Conservation (phyloP, 2,888 invertebrate genomes). For the Polydrusus tereticollis region DNA sequence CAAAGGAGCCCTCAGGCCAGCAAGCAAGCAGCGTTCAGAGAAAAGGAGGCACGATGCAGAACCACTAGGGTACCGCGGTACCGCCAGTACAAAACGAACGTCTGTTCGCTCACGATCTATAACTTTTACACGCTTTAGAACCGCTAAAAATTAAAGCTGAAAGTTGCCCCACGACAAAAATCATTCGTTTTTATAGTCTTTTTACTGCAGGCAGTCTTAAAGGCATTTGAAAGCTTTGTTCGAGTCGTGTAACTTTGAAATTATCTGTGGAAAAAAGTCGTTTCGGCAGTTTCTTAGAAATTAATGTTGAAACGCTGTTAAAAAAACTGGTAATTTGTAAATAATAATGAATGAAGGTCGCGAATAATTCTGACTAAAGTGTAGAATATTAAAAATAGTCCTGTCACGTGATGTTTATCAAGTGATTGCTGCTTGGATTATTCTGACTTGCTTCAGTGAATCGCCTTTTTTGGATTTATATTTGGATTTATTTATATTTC, state of each 20-base stretch:
- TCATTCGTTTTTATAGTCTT: slow-evolving; percentile 22
- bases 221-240: slow-evolving; percentile 17
- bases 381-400: slow-evolving; percentile 24
- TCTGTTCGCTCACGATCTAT: slow-evolving; percentile 31
- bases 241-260: not conserved
- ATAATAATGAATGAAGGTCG: slow-evolving; percentile 21
- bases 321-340: not conserved
- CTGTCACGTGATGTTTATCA: slow-evolving; percentile 24
- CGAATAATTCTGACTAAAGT: slow-evolving; percentile 2
- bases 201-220: slow-evolving; percentile 14
- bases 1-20: slow-evolving; percentile 41
- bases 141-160: slow-evolving; percentile 23
- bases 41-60: slow-evolving; percentile 38
- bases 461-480: slow-evolving; percentile 29
- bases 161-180: slow-evolving; percentile 36
- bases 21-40: slow-evolving; percentile 33
- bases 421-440: slow-evolving; percentile 44
- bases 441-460: slow-evolving; percentile 27
- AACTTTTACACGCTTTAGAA: slow-evolving; percentile 24
- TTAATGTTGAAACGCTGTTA: not conserved
- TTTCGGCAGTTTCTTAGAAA: not conserved
- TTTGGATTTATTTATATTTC: slow-evolving; percentile 17
- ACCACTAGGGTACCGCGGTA: slow-evolving; percentile 39
- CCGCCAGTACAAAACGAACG: slow-evolving; percentile 43
- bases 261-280: not conserved